phyloP scores from a whole-genome alignment of 2,113 vertebrate species.

The Saguinus imperator region DNA sequence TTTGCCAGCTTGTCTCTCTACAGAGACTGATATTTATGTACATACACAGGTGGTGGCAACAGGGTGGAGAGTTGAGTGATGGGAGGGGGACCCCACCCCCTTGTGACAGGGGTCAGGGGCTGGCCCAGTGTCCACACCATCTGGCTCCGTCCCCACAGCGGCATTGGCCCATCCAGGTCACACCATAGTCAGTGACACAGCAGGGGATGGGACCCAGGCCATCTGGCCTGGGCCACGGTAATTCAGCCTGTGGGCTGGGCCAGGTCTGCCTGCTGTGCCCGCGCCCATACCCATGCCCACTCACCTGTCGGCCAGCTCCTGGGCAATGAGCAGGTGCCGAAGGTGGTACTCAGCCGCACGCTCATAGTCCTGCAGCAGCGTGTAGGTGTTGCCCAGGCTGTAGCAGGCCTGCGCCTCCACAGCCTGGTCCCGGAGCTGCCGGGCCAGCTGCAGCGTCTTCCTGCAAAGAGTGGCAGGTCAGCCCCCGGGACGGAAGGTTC shows the following conservation, averaged over 20 bases:
- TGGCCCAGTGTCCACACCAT: fast-evolving
- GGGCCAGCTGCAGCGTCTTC: conserved; percentile 95
- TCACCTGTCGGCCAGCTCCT: conserved; percentile 95
- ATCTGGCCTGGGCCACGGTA: fast-evolving
- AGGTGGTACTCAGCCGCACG: conserved; percentile 94
- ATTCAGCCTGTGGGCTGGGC: fast-evolving
- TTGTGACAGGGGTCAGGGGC: fast-evolving
- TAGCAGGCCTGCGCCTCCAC: conserved; percentile 99
- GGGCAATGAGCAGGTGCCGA: conserved; percentile 95
- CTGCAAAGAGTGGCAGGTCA: conserved; percentile 74
- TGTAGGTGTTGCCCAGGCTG: conserved; percentile 97
- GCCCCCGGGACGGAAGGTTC: fast-evolving
- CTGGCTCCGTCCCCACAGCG: fast-evolving
- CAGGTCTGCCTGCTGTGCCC: fast-evolving
- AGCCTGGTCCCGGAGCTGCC: conserved; percentile 95
- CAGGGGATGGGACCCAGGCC: neutral
- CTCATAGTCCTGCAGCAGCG: conserved; percentile 93
- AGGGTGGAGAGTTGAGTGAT: fast-evolving
- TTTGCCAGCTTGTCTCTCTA: neutral
- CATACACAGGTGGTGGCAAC: fast-evolving
- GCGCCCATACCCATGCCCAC: fast-evolving
- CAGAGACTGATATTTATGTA: fast-evolving
- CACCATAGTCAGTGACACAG: fast-evolving
- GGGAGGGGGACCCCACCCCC: neutral
- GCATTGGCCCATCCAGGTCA: fast-evolving